Percentiles rank a stretch among this genome's conserved stretches.
These are phyloP conservation scores for Zaprionus obscuricornis DNA, from an alignment of 2,888 invertebrate species.

Conservation along the genomic window DNA sequence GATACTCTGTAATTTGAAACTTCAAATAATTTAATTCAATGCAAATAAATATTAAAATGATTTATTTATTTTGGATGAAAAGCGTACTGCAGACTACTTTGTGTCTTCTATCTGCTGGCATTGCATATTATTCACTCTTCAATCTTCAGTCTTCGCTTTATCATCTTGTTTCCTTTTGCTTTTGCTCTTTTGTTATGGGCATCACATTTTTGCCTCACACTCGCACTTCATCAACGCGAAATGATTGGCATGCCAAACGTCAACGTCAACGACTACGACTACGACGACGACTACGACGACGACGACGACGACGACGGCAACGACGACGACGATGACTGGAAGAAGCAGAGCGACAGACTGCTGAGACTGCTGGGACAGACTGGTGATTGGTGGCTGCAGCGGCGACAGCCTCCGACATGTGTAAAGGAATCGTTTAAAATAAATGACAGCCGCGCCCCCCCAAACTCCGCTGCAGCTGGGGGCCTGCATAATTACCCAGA, in stretches of 20 bases:
- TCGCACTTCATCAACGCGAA: conserved; percentile 78
- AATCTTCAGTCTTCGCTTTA: no score
- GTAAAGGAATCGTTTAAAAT: conserved; percentile 80
- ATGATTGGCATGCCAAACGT: conserved; percentile 76
- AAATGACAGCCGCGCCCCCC: conserved; percentile 68
- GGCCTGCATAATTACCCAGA: conserved; percentile 72
- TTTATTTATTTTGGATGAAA: no score
- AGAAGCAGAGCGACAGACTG: conserved; percentile 2
- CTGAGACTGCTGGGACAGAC: conserved; percentile 2
- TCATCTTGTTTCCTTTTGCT: no score
- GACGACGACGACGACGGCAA: conserved; percentile 3
- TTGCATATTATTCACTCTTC: no score
- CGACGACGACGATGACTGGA: background rate
- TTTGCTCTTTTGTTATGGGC: conserved; percentile 49
- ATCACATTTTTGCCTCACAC: conserved; percentile 78
- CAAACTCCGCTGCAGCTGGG: conserved; percentile 17
- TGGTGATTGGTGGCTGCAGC: conserved; percentile 54
- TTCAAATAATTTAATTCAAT: no score
- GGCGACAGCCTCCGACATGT: conserved; percentile 73
- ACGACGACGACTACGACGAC: conserved; percentile 37
- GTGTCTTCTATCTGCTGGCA: no score
- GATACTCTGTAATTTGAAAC: no score
- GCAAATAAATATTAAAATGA: no score
- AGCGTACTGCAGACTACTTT: no score
- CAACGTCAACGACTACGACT: conserved; percentile 29